Evolutionary conservation across 2,113 vertebrate genomes (phyloP).

Genomic region (Genyomyrus donnyi): DNA sequence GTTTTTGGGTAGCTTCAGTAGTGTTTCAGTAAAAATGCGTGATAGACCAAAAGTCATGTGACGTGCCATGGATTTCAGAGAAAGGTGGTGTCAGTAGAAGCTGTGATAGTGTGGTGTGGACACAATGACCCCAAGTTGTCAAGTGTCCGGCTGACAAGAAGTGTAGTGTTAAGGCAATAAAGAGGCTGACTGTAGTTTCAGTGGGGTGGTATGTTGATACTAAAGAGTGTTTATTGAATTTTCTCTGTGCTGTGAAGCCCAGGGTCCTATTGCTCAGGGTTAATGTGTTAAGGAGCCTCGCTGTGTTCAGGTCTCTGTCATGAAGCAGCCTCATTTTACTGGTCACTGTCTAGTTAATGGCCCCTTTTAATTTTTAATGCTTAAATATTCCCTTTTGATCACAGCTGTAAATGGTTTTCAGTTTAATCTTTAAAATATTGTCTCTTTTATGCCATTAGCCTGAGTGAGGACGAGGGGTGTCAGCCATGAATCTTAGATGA

Average conservation of each 20-base stretch:
- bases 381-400: slow-evolving; percentile 86
- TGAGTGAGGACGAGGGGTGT: slow-evolving; percentile 64
- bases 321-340: background rate
- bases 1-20: background rate
- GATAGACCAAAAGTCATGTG: background rate
- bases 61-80: background rate
- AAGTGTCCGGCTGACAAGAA: background rate
- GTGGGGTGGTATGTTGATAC: background rate
- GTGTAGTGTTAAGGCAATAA: background rate
- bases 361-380: slow-evolving; percentile 86
- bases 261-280: background rate
- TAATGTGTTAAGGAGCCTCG: background rate
- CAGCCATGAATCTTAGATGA: slow-evolving; percentile 76
- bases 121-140: background rate
- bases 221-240: background rate
- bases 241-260: background rate
- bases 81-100: background rate
- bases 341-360: slow-evolving; percentile 57
- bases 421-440: slow-evolving; percentile 99
- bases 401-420: slow-evolving; percentile 96
- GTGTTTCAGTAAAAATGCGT: background rate
- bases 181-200: background rate
- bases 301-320: background rate
- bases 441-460: slow-evolving; percentile 89
- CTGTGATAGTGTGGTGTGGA: background rate